Percentiles rank a stretch among this genome's conserved stretches.
Evolutionary conservation across 64 coral and sea anemone species (phyloP).

Genomic region (Montipora foliosa): DNA sequence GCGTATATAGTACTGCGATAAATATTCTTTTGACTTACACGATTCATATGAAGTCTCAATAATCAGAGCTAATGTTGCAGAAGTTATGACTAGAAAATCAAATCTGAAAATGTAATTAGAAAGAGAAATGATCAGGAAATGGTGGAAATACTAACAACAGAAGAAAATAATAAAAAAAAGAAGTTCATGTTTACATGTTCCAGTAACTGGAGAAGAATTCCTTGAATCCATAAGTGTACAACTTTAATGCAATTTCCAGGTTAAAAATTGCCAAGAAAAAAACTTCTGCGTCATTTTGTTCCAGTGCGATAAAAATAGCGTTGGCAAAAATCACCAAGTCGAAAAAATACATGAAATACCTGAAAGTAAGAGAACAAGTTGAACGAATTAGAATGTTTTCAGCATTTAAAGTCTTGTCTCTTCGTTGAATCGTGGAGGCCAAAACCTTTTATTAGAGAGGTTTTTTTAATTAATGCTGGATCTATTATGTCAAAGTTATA

Average conservation of each 20-base stretch:
- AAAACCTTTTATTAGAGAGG: too few relatives aligned
- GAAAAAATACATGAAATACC: conserved; percentile 98
- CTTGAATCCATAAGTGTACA: conserved; percentile 88
- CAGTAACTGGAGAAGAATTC: conserved; percentile 90
- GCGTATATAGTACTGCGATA: neutral
- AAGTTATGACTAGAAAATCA: conserved; percentile 95
- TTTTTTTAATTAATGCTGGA: too few relatives aligned
- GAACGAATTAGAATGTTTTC: neutral
- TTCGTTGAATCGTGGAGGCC: too few relatives aligned
- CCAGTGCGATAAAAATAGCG: conserved; percentile 91
- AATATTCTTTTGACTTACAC: conserved; percentile 49
- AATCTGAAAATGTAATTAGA: conserved; percentile 64
- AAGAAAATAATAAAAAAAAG: neutral
- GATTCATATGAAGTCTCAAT: conserved; percentile 84
- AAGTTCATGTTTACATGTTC: conserved; percentile 82
- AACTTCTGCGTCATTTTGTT: conserved; percentile 74
- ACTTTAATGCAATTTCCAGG: conserved; percentile 84
- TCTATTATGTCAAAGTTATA: too few relatives aligned
- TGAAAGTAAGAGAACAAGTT: conserved; percentile 27
- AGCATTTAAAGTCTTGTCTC: too few relatives aligned
- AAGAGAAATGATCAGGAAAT: neutral
- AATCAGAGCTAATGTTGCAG: conserved; percentile 89
- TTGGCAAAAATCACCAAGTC: conserved; percentile 97
- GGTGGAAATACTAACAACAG: neutral
- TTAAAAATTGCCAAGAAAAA: conserved; percentile 89